Base-by-base conservation (phyloP, 2,888 invertebrate species). In the Noctua comes region DNA sequence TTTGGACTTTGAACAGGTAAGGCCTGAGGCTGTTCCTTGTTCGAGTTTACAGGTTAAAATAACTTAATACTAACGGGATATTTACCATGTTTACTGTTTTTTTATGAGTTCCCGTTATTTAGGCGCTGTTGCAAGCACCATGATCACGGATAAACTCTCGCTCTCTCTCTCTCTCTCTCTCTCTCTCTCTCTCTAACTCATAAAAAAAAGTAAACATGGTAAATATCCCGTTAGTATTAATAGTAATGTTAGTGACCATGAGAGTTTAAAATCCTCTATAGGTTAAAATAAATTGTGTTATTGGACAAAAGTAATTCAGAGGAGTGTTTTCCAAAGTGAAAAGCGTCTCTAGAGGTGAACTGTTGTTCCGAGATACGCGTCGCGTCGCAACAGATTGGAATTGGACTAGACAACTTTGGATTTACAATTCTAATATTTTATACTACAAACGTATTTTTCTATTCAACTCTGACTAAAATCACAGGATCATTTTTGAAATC, bases 251-350 rank as follows among this genome's bases (percentile, higher is more conserved):
- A n/a, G n/a, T n/a, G n/a, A n/a, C n/a, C n/a, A n/a, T n/a, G n/a
- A n/a, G n/a, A n/a, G n/a, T n/a, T n/a, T n/a, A n/a, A n/a, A n/a
- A n/a, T n/a, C n/a, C n/a, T n/a, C n/a, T n/a, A n/a, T n/a, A n/a
- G n/a, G n/a, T n/a, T n/a, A 18, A 59, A 62, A 57, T 57, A 78
- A 82, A 76, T 84, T 82, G 48, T 78, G 59, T 79, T 75, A 77
- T 73, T 75, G 62, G 57, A 79, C 65, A 62, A 82, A 79, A 3
- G 24, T 78, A 72, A 86, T 84, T 86, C 54, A 27, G 43, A 71
- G 24, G 31, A 82, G 65, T 78, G 83, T 76, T 86, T 71, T 71
- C 43, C 1, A 31, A 68, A 76, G 51, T 73, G 64, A 68, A 68
- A 78, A 82, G 31, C n/a, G 46, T 78, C 59, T 43, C 70, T 65